Conservation (phyloP, 2,888 invertebrate species). For the Pinctada fucata region DNA sequence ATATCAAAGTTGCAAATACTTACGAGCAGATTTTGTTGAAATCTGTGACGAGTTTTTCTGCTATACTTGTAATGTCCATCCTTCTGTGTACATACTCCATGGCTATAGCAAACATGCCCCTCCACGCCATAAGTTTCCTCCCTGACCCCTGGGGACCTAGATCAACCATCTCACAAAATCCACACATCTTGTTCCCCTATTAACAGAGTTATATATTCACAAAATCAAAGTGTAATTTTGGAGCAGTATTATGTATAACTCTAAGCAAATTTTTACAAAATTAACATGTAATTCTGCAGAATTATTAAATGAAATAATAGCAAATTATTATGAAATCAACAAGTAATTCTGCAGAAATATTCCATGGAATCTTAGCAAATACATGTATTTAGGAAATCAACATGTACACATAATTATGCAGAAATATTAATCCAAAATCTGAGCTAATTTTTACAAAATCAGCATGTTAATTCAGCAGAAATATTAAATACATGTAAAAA, state of each 20-base stretch:
- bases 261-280: too few species aligned
- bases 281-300: too few species aligned
- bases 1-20: neutral
- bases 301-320: too few species aligned
- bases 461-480: neutral
- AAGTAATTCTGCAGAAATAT: too few species aligned
- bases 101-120: constrained; percentile 63
- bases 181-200: constrained; percentile 64
- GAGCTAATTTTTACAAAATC: neutral
- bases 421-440: neutral
- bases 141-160: constrained; percentile 41
- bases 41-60: constrained; percentile 54
- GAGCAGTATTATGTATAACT: too few species aligned
- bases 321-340: too few species aligned
- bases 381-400: too few species aligned
- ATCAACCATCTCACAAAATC: constrained; percentile 65
- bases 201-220: too few species aligned
- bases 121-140: constrained; percentile 56
- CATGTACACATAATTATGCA: neutral
- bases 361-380: too few species aligned
- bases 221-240: too few species aligned
- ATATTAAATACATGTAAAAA: too few species aligned
- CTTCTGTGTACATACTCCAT: constrained; percentile 55
- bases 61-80: constrained; percentile 56
- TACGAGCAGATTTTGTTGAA: constrained; percentile 60